phyloP scores from a whole-genome alignment of 2,797 vertebrate species.

The Cygnus olor region DNA sequence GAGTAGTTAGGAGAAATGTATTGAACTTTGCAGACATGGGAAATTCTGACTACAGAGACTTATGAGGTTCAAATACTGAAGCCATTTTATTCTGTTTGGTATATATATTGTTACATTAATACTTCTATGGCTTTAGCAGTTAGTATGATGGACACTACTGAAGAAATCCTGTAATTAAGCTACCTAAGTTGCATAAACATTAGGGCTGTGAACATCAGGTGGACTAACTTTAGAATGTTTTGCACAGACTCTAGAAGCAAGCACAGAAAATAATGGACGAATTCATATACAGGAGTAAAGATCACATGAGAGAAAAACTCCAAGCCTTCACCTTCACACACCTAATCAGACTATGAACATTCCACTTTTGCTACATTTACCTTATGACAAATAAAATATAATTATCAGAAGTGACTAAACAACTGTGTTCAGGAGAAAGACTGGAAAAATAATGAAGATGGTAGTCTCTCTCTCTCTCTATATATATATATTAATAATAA shows the following conservation, averaged over 20 bases:
- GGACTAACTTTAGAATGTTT: neutral
- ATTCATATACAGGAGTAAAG: neutral
- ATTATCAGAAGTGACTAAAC: neutral
- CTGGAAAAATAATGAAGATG: neutral
- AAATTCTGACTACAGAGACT: neutral
- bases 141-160: fast-evolving
- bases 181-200: neutral
- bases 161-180: neutral
- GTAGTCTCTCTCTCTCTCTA: neutral
- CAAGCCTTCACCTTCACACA: neutral
- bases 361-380: neutral
- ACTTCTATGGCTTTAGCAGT: neutral
- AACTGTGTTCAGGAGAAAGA: neutral
- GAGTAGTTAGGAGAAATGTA: neutral
- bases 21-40: neutral
- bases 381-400: neutral
- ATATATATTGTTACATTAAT: neutral
- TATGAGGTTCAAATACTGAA: neutral
- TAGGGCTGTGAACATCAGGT: neutral
- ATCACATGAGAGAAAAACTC: neutral
- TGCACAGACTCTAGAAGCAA: neutral
- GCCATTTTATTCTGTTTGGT: neutral
- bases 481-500: no score
- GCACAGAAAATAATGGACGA: neutral
- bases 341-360: neutral